Evolutionary conservation across 2,113 vertebrate genomes (phyloP).

Genomic region (Scartelaos histophorus): DNA sequence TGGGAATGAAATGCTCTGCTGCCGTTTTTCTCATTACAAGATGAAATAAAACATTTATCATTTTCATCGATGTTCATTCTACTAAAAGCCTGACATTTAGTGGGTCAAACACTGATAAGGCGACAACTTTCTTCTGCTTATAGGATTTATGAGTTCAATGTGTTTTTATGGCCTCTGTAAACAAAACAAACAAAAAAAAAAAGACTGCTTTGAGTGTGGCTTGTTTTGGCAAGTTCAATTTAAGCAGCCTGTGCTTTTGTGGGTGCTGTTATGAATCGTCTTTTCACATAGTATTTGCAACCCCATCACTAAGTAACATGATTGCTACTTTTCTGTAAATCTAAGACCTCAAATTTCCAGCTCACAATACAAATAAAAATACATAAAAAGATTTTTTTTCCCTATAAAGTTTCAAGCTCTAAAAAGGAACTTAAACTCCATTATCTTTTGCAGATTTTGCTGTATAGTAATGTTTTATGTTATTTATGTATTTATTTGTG

Average conservation of each 20-base stretch:
- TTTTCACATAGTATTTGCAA: neutral
- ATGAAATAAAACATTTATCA: conserved; percentile 79
- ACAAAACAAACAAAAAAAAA: neutral
- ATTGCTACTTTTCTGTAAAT: neutral
- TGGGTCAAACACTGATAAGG: conserved; percentile 67
- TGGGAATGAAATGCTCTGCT: conserved; percentile 76
- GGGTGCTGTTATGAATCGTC: conserved; percentile 17
- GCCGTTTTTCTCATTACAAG: conserved; percentile 75
- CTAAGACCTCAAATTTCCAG: neutral
- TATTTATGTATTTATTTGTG: too few species aligned
- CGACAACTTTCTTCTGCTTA: conserved; percentile 54
- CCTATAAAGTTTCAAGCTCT: neutral
- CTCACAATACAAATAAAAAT: neutral
- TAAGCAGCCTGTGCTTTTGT: neutral
- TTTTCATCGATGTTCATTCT: conserved; percentile 65
- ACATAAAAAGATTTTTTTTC: neutral
- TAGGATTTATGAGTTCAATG: conserved; percentile 44
- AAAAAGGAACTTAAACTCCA: neutral
- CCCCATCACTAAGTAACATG: neutral
- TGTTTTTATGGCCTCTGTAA: neutral
- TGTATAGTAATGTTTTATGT: too few species aligned
- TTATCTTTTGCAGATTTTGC: too few species aligned
- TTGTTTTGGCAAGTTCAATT: conserved; percentile 1
- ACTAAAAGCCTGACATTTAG: conserved; percentile 68
- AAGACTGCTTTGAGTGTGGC: conserved; percentile 14